A percentile compares a stretch with the other conserved stretches of the same genome.
Conservation (phyloP, 92 coral and sea anemone species). For the Porites lobata region DNA sequence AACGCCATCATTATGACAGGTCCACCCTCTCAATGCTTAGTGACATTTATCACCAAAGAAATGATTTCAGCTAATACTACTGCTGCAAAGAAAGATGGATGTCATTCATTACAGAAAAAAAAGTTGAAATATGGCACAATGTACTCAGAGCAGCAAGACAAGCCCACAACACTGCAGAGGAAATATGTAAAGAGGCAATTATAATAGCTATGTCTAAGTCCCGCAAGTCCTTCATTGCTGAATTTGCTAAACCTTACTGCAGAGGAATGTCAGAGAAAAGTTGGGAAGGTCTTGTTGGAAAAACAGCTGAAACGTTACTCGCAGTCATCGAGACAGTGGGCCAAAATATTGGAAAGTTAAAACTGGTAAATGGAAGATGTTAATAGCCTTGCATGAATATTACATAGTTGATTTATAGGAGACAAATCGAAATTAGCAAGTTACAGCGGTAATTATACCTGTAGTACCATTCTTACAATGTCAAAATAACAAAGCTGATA, state of each 20-base stretch:
- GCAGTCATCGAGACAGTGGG: background rate
- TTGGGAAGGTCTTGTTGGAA: background rate
- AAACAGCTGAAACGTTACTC: conserved; percentile 9
- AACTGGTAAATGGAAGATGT: background rate
- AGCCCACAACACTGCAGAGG: conserved; percentile 40
- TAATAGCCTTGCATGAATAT: background rate
- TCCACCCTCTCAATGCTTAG: conserved; percentile 59
- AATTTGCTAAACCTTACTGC: conserved; percentile 16
- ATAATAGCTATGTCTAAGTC: background rate
- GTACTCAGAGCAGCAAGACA: conserved; percentile 18
- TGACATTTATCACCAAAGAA: conserved; percentile 49
- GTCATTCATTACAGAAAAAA: conserved; percentile 43
- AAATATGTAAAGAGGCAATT: conserved; percentile 28
- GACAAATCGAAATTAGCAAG: background rate
- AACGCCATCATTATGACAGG: conserved; percentile 53
- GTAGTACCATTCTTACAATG: too few species aligned
- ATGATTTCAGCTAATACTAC: conserved; percentile 36
- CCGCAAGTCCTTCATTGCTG: background rate
- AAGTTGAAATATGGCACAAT: conserved; percentile 62
- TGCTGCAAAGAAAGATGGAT: conserved; percentile 39
- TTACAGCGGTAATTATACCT: background rate
- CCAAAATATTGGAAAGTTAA: background rate
- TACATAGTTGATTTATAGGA: too few species aligned
- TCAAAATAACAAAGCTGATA: too few species aligned
- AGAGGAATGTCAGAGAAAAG: conserved; percentile 25